phyloP scores from a whole-genome alignment of 2,797 vertebrate species.

The Catamblyrhynchus diadema region DNA sequence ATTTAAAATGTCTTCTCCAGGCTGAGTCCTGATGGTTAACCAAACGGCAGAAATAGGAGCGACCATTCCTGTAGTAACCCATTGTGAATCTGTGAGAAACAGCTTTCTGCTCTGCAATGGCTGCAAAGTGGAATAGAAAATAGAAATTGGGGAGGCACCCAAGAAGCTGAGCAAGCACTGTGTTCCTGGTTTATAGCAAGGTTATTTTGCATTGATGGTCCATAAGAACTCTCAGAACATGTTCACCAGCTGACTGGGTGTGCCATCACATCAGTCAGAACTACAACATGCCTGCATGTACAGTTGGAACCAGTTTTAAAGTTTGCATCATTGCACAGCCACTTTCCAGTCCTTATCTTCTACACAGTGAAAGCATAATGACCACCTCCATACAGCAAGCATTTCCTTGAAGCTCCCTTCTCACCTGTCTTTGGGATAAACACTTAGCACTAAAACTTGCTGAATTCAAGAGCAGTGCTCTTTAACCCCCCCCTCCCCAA shows the following conservation, averaged over 20 bases:
- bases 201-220: background rate
- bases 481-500: background rate
- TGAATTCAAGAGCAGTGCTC: background rate
- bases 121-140: background rate
- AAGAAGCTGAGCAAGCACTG: background rate
- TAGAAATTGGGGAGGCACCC: background rate
- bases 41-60: background rate
- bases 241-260: background rate
- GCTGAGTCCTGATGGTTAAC: background rate
- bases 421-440: background rate
- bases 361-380: background rate
- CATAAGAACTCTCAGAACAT: background rate
- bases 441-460: background rate
- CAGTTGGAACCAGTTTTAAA: background rate
- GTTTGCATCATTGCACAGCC: background rate
- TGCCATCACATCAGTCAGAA: background rate
- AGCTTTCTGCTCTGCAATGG: background rate
- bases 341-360: background rate
- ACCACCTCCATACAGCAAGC: background rate
- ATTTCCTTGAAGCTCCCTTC: background rate
- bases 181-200: background rate
- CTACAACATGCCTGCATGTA: rapidly evolving
- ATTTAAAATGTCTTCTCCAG: background rate
- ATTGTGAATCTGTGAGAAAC: background rate
- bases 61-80: background rate